Percentiles rank a stretch among this genome's conserved stretches.
These are phyloP conservation scores for Pyrochroa serraticornis DNA, from an alignment of 2,888 invertebrate species.

Conservation along the genomic window DNA sequence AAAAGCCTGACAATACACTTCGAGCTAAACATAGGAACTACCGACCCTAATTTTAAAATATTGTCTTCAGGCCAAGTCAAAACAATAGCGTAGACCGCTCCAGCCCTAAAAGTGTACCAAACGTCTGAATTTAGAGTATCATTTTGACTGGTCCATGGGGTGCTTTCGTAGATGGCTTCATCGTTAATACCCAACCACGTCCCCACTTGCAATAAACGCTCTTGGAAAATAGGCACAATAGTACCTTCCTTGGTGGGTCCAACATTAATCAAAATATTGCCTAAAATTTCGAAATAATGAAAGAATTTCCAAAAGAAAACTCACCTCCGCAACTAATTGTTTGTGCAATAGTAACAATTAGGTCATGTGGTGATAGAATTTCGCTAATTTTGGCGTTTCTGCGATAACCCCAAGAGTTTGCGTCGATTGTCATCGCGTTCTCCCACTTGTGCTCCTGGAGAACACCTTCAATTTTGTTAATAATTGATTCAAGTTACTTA, in stretches of 20 bases:
- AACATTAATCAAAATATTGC: constrained; percentile 81
- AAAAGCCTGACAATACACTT: not conserved
- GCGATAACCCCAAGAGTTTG: constrained; percentile 84
- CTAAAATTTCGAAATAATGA: constrained; percentile 53
- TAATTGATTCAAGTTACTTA: constrained; percentile 3
- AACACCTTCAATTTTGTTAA: constrained; percentile 1
- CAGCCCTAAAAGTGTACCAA: constrained; percentile 47
- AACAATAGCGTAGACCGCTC: constrained; percentile 69
- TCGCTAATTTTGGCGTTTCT: constrained; percentile 72
- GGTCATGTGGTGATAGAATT: constrained; percentile 69
- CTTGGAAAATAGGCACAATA: constrained; percentile 85
- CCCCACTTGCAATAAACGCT: constrained; percentile 79
- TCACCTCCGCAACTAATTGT: constrained; percentile 87
- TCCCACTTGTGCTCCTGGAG: constrained; percentile 84
- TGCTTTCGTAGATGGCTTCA: constrained; percentile 80
- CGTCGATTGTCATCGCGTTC: constrained; percentile 91
- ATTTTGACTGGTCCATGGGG: constrained; percentile 83
- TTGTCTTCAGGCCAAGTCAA: constrained; percentile 72
- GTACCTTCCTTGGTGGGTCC: constrained; percentile 90
- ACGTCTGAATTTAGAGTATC: constrained; percentile 68
- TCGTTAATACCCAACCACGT: constrained; percentile 81
- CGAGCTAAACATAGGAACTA: not conserved
- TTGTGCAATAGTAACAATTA: constrained; percentile 73
- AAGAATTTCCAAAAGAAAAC: constrained; percentile 21
- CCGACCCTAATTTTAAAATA: constrained; percentile 10